Evolutionary conservation across 1,140 invertebrate species (phyloP).

Genomic region (Drosophila sproati): DNA sequence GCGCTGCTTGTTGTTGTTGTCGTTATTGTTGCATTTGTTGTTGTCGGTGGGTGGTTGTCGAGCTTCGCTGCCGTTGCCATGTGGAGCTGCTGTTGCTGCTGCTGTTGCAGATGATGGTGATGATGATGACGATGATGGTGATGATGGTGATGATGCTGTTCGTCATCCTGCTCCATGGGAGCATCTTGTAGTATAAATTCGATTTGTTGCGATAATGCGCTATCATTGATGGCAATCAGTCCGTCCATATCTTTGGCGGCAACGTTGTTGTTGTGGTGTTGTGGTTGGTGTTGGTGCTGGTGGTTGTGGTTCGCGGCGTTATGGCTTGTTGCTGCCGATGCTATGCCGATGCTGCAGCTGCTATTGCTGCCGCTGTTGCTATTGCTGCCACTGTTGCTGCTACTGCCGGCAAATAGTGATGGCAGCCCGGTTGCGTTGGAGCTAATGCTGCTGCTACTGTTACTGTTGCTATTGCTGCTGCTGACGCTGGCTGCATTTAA

Average conservation of each 20-base stretch:
- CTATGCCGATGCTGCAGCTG: not conserved
- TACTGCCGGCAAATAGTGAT: not conserved
- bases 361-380: slow-evolving; percentile 2
- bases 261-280: slow-evolving; percentile 42
- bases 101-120: not conserved
- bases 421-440: not conserved
- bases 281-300: slow-evolving; percentile 41
- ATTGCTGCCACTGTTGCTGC: not conserved
- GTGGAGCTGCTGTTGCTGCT: slow-evolving; percentile 26
- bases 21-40: slow-evolving; percentile 54
- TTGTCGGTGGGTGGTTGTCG: slow-evolving; percentile 73
- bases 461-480: slow-evolving; percentile 14
- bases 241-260: slow-evolving; percentile 77
- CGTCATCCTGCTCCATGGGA: slow-evolving; percentile 82
- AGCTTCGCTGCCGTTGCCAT: slow-evolving; percentile 46
- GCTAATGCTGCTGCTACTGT: slow-evolving; percentile 36
- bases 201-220: slow-evolving; percentile 84
- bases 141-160: slow-evolving; percentile 50
- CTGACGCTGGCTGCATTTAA: slow-evolving; percentile 27
- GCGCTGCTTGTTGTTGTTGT: slow-evolving; percentile 53
- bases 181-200: slow-evolving; percentile 84
- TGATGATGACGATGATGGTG: not conserved
- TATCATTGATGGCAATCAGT: slow-evolving; percentile 83
- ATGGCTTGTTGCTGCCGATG: slow-evolving; percentile 7
- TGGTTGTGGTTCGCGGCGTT: slow-evolving; percentile 27